Evolutionary conservation across 1,140 invertebrate species (phyloP), one percentile per base, ranked within the genome.

Genomic region (Bombyx mandarina): DNA sequence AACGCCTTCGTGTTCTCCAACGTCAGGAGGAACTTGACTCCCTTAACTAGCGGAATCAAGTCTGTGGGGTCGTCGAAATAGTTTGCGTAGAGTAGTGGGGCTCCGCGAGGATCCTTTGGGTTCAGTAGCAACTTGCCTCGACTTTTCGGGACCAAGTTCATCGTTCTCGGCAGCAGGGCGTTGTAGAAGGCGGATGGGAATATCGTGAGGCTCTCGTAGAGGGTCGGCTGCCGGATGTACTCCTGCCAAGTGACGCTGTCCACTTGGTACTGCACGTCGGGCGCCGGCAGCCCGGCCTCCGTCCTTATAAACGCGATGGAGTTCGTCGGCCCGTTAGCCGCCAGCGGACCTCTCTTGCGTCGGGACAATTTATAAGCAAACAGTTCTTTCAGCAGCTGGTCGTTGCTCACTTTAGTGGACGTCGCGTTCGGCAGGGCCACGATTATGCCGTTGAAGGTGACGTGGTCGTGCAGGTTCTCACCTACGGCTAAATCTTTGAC

Each of bases 391-490:
- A 71, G 42, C 9, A 73, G 47, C 47, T 66, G 48, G 9, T 63
- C 45, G n/a, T 62, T 43, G 45, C 35, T 12, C 5, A 49, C 54
- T 48, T n/a, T 10, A 52, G 94, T 93, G 1, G 94, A 89, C 79
- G 94, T 93, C 70, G 90, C 57, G 35, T 92, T 91, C 0, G 78
- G 69, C 9, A 91, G 45, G 43, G 73, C 73, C 54, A 90, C 84
- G 0, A 91, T 65, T 0, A 91, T 56, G 2, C 90, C 90, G 57
- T 89, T 88, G n/a, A 88, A 89, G 0, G 90, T 91, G 0, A 84
- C 79, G 69, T 96, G 95, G 77, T 96, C 94, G 69, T 95, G 93
- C 1, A 97, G 83, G 80, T 96, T 96, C 44, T 93, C 83, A 0
- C 96, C 95, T 45, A 91, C 93, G 44, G 82, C 88, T 8, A 92